These are phyloP conservation scores for Miniopterus natalensis DNA, from an alignment of 2,113 vertebrate genomes.

Conservation along the genomic window DNA sequence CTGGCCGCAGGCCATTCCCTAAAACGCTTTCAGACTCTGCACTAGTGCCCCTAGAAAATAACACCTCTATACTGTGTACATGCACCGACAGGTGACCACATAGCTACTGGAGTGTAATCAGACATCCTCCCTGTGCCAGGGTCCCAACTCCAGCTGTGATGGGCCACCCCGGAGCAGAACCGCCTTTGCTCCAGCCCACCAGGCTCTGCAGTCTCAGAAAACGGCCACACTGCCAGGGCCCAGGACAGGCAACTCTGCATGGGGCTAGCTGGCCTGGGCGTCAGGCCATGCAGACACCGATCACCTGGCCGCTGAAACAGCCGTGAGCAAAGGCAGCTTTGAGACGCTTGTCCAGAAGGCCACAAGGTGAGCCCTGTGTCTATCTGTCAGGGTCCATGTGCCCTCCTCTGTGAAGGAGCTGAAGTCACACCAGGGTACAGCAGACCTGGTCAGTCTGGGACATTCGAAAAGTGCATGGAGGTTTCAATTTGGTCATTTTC, in stretches of 20 bases:
- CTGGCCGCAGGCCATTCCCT: neutral
- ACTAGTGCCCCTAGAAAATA: neutral
- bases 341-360: neutral
- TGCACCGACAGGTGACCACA: neutral
- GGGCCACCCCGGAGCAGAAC: neutral
- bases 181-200: neutral
- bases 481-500: neutral
- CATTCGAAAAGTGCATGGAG: neutral
- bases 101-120: neutral
- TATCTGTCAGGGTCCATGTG: fast-evolving
- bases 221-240: neutral
- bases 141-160: neutral
- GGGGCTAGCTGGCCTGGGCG: neutral
- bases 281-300: neutral
- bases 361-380: neutral
- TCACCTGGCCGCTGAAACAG: neutral
- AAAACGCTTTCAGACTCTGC: neutral
- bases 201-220: neutral
- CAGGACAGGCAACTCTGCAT: no score
- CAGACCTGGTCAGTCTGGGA: neutral
- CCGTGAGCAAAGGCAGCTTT: neutral
- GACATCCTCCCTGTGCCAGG: neutral
- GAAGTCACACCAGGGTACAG: neutral
- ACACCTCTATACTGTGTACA: neutral
- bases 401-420: neutral